These are phyloP conservation scores for Antennarius maculatus DNA, from an alignment of 2,797 vertebrate genomes.

Conservation along the genomic window DNA sequence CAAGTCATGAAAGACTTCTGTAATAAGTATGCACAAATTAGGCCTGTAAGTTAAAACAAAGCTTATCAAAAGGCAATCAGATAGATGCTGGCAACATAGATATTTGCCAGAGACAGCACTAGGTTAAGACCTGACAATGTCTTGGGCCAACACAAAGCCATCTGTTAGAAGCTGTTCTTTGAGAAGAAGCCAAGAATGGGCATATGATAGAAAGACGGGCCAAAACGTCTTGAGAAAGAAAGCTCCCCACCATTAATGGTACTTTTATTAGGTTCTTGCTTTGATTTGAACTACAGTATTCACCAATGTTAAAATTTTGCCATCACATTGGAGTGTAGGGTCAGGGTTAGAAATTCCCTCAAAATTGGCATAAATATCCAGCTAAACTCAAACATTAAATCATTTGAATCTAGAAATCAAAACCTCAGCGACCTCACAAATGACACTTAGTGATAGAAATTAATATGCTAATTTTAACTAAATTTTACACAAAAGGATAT, in stretches of 20 bases:
- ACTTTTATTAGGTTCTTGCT: not conserved
- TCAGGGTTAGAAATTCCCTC: too few relatives aligned
- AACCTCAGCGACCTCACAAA: too few relatives aligned
- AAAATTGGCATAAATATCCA: too few relatives aligned
- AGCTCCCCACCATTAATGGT: not conserved
- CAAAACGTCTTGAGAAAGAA: not conserved
- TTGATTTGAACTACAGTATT: not conserved
- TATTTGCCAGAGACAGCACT: slow-evolving; percentile 30
- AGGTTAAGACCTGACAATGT: slow-evolving; percentile 46
- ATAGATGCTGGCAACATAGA: slow-evolving; percentile 31
- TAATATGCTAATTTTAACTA: too few relatives aligned
- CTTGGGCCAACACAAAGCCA: slow-evolving; percentile 50
- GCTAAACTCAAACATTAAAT: too few relatives aligned
- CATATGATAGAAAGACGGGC: slow-evolving; percentile 25
- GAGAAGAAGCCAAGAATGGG: slow-evolving; percentile 45
- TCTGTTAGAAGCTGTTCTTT: slow-evolving; percentile 46
- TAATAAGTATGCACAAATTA: slow-evolving; percentile 50
- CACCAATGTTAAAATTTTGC: not conserved
- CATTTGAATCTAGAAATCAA: too few relatives aligned
- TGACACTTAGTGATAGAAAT: too few relatives aligned
- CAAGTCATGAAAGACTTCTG: slow-evolving; percentile 47
- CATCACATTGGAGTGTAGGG: not conserved
- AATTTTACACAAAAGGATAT: too few relatives aligned
- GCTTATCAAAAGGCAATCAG: slow-evolving; percentile 44
- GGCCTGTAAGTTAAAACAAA: slow-evolving; percentile 41